phyloP scores from a whole-genome alignment of 92 coral and sea anemone genomes.

The Plumapathes pennacea region DNA sequence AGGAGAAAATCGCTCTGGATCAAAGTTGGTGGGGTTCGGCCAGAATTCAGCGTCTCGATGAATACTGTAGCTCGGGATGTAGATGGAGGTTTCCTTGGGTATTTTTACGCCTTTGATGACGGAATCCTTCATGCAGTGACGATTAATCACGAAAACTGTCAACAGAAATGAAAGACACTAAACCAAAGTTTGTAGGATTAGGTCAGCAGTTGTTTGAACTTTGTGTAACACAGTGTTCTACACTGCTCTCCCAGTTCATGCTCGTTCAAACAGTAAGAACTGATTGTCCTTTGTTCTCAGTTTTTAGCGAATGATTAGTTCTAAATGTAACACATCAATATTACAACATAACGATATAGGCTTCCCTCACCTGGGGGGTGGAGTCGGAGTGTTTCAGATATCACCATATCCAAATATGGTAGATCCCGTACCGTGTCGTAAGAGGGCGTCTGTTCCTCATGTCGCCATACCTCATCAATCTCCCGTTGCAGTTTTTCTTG shows the following conservation, averaged over 20 bases:
- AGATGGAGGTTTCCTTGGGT: slow-evolving; percentile 27
- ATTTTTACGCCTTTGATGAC: slow-evolving; percentile 28
- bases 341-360: no score
- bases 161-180: not conserved
- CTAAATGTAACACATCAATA: no score
- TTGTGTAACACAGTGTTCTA: no score
- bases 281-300: no score
- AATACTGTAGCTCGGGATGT: slow-evolving; percentile 41
- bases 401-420: slow-evolving; percentile 68
- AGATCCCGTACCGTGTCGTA: slow-evolving; percentile 54
- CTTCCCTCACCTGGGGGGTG: slow-evolving; percentile 65
- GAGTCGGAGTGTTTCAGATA: slow-evolving; percentile 62
- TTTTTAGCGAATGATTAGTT: no score
- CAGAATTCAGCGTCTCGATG: slow-evolving; percentile 49
- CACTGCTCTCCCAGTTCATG: no score
- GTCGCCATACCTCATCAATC: slow-evolving; percentile 67
- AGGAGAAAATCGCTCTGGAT: slow-evolving; percentile 61
- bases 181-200: no score
- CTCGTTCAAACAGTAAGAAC: no score
- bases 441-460: slow-evolving; percentile 51
- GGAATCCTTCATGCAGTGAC: slow-evolving; percentile 41
- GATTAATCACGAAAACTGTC: slow-evolving; percentile 13
- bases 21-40: slow-evolving; percentile 63
- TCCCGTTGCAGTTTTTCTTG: slow-evolving; percentile 70
- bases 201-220: no score